A percentile compares a stretch with the other conserved stretches of the same genome.
phyloP scores from a whole-genome alignment of 2,113 vertebrate species.

The Elaphurus davidianus region DNA sequence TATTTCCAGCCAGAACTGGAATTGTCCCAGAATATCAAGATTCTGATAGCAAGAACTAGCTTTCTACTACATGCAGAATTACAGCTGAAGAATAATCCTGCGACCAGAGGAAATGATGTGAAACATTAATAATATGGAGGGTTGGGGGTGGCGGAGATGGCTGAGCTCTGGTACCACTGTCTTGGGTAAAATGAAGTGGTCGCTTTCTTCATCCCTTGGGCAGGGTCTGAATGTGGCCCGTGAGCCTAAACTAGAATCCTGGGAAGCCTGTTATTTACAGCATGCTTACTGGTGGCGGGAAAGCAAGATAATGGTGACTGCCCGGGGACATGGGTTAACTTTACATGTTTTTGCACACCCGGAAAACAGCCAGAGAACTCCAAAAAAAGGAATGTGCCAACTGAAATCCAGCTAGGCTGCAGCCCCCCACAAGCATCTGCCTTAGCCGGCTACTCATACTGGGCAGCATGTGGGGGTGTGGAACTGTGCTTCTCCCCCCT shows the following conservation, averaged over 20 bases:
- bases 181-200: background rate
- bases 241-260: background rate
- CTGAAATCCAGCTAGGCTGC: background rate
- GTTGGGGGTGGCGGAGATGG: background rate
- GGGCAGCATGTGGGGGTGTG: background rate
- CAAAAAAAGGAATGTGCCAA: background rate
- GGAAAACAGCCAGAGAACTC: conserved; percentile 1
- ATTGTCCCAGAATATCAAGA: background rate
- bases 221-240: rapidly evolving
- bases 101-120: background rate
- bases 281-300: background rate
- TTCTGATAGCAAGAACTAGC: conserved; percentile 38
- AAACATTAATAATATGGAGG: background rate
- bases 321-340: background rate
- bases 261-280: background rate
- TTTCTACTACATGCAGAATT: conserved; percentile 25
- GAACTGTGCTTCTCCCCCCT: background rate
- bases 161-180: background rate
- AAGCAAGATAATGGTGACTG: background rate
- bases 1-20: conserved; percentile 54
- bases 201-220: background rate
- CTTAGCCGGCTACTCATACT: background rate
- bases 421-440: background rate
- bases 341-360: background rate
- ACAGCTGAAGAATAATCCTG: background rate